Evolutionary conservation across 1,140 invertebrate species (phyloP), one percentile per base, ranked within the genome.

Genomic region (Pinna nobilis): DNA sequence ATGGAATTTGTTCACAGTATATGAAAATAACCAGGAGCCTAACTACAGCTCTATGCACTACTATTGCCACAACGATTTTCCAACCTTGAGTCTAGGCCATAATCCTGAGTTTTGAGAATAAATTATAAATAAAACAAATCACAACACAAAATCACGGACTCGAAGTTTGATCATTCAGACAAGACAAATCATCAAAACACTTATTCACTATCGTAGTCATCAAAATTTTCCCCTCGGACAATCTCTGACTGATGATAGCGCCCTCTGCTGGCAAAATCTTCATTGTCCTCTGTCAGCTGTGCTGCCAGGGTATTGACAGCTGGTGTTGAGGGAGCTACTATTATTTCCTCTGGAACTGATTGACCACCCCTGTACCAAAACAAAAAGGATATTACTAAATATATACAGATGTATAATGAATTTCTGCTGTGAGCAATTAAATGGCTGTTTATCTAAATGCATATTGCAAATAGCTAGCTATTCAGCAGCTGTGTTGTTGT

Each of bases 211-310:
- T 83, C 80, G 51, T 85, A 88, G 47, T 88, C 86, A 77, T 87
- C 86, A 81, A 88, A 87, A 70, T 88, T 84, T 33, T 88, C 84
- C 76, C 85, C 86, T 74, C 83, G 77, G 32, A 88, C 84, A 57
- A 88, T 78, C 74, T 88, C 86, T 60, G 87, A 88, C 86, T 98
- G 96, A 90, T 98, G 96, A 89, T 97, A 99, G 74, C 95, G 92
- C 83, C 95, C 93, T 78, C 97, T 92, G 39, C 93, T 94, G 1
- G 95, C 93, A 89, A 98, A 99, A 89, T 99, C 97, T 88, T 95
- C 94, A 89, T 98, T 98, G 82, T 98, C 95, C 84, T 98, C 96
- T 74, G 96, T 99, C 28, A 98, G 90, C 85, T 97, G 95, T 57
- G 95, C 92, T 23, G 95, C 93, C 77, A 93, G 93, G 25, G 96